phyloP scores from a whole-genome alignment of 2,797 vertebrate genomes.

The Hypotaenidia philippensis region DNA sequence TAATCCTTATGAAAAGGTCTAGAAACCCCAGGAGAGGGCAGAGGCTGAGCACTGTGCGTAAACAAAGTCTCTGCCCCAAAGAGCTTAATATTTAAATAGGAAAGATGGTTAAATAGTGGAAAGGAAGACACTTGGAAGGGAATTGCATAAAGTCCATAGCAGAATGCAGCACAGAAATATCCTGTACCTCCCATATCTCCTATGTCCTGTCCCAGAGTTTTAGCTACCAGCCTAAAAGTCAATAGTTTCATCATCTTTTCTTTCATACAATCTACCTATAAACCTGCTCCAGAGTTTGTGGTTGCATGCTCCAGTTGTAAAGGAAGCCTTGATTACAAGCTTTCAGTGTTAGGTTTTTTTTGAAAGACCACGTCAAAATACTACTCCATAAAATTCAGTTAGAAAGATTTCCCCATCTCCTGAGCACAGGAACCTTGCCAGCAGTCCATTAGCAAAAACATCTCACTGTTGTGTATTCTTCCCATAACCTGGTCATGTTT shows the following conservation, averaged over 20 bases:
- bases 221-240: neutral
- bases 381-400: neutral
- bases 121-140: neutral
- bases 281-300: neutral
- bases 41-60: neutral
- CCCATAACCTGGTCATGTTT: neutral
- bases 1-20: neutral
- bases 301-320: neutral
- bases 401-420: neutral
- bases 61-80: neutral
- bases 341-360: neutral
- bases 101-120: constrained; percentile 45
- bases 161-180: constrained; percentile 34
- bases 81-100: constrained; percentile 49
- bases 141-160: constrained; percentile 13
- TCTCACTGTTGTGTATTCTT: neutral
- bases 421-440: neutral
- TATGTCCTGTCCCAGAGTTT: neutral
- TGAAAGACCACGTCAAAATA: neutral
- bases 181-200: neutral
- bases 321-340: neutral
- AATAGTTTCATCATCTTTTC: neutral
- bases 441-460: neutral
- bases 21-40: neutral
- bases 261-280: neutral